A percentile compares a stretch with the other conserved stretches of the same genome.
These are phyloP conservation scores for Natator depressus DNA, from an alignment of 2,113 vertebrate species.

Conservation along the genomic window DNA sequence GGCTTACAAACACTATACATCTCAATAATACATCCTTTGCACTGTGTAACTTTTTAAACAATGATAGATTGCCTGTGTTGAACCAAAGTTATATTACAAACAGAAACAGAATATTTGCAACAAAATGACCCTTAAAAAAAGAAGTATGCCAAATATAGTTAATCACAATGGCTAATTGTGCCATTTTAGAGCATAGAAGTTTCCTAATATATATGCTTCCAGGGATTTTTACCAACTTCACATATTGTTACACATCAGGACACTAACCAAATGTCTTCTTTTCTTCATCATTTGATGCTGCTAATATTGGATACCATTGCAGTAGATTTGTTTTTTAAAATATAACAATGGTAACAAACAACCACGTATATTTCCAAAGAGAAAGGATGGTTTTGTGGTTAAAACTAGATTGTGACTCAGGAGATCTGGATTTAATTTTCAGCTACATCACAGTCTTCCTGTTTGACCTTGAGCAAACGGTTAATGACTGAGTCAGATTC, in stretches of 20 bases:
- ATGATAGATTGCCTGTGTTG: constrained; percentile 71
- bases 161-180: background rate
- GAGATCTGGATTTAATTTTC: background rate
- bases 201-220: background rate
- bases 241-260: background rate
- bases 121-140: constrained; percentile 7
- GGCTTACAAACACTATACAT: constrained; percentile 81
- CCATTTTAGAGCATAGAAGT: background rate
- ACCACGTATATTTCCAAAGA: background rate
- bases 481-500: background rate
- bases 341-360: background rate
- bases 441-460: background rate
- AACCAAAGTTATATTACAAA: constrained; percentile 70
- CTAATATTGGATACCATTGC: background rate
- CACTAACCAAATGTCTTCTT: background rate
- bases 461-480: background rate
- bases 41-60: constrained; percentile 78
- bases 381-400: background rate
- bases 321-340: background rate
- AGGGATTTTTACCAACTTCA: background rate
- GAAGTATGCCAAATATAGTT: background rate
- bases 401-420: background rate
- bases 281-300: background rate
- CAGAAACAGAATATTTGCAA: constrained; percentile 67
- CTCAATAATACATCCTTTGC: constrained; percentile 80